phyloP scores from a whole-genome alignment of 2,113 vertebrate species.

The Petrocephalus microphthalmus region DNA sequence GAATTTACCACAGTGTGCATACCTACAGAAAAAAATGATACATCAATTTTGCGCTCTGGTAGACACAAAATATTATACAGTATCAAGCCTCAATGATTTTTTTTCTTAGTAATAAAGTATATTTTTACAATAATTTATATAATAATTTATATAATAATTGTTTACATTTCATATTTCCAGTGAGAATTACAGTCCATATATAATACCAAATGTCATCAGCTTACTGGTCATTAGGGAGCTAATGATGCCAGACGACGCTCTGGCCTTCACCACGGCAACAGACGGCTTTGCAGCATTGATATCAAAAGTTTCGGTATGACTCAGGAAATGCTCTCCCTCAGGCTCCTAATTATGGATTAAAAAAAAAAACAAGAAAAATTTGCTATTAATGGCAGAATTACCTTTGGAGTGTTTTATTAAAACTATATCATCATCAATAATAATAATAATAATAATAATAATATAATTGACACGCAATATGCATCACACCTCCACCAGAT shows the following conservation, averaged over 20 bases:
- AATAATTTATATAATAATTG: not conserved
- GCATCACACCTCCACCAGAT: constrained; percentile 67
- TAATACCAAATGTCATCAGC: constrained; percentile 31
- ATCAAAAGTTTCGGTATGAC: constrained; percentile 42
- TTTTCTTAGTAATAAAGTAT: not conserved
- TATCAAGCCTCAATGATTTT: not conserved
- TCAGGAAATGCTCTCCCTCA: constrained; percentile 53
- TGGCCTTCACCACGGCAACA: constrained; percentile 80
- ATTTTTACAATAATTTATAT: not conserved
- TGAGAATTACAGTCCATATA: not conserved
- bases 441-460: not conserved
- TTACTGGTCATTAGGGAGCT: constrained; percentile 88
- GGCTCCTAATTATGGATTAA: constrained; percentile 62
- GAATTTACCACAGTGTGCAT: not conserved
- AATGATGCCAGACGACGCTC: constrained; percentile 84
- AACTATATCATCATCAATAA: not conserved
- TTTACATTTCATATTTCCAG: not conserved
- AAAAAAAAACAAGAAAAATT: not conserved
- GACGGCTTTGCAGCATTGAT: constrained; percentile 47
- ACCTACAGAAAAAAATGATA: not conserved
- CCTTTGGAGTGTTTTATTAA: not conserved
- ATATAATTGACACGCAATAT: not conserved
- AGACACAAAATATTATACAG: not conserved
- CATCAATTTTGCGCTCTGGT: not conserved
- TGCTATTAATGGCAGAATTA: not conserved